Conservation (phyloP, 2,888 invertebrate species). For the Megalurothrips usitatus region DNA sequence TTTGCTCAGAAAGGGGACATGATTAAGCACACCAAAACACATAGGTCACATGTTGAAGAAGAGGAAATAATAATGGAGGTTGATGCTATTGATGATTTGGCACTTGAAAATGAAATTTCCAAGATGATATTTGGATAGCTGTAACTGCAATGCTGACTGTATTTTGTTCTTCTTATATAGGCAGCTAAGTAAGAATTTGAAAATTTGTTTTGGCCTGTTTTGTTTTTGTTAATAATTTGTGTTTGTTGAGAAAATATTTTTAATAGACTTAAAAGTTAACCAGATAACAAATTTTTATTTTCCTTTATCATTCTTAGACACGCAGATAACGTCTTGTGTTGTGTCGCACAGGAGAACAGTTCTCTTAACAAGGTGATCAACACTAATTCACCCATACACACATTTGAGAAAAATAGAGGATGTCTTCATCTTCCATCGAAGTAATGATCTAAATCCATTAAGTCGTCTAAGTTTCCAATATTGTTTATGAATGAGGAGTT, state of each 20-base stretch:
- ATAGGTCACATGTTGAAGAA: conserved; percentile 22
- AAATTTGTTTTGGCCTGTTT: not conserved
- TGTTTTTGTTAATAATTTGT: not conserved
- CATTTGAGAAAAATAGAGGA: not conserved
- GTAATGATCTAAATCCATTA: not conserved
- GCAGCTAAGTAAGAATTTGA: not conserved
- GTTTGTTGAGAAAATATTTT: not conserved
- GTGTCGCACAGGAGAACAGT: not conserved
- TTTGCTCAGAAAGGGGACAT: conserved; percentile 37
- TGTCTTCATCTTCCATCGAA: not conserved
- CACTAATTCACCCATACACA: not conserved
- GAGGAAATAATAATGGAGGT: conserved; percentile 32
- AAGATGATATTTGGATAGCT: conserved; percentile 11
- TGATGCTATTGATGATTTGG: conserved; percentile 34
- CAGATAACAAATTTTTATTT: not conserved
- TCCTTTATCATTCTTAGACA: not conserved
- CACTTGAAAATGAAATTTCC: conserved; percentile 26
- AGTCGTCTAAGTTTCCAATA: not conserved
- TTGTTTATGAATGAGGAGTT: not conserved
- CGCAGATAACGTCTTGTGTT: not conserved
- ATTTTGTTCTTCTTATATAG: too few relatives aligned
- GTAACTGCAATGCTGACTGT: not conserved
- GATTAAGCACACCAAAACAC: conserved; percentile 37
- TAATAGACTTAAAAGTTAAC: not conserved
- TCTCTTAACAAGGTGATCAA: not conserved